Evolutionary conservation across 2,888 invertebrate genomes (phyloP).

Genomic region (Epinotia bilunana): DNA sequence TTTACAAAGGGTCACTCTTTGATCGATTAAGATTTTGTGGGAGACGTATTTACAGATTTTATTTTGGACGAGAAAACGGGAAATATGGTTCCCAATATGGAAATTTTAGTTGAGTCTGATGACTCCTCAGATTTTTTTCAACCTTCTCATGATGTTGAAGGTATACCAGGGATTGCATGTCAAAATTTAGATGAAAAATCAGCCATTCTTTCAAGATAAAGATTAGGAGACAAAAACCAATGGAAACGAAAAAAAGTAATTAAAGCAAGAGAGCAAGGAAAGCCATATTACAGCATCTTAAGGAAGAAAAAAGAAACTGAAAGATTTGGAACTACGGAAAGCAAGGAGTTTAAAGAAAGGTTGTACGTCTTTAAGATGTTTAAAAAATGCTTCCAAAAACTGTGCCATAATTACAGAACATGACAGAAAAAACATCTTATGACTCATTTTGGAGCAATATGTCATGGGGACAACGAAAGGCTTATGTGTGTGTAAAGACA

Average conservation of each 20-base stretch:
- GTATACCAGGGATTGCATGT: slow-evolving; percentile 19
- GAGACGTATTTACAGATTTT: slow-evolving; percentile 26
- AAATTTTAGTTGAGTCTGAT: slow-evolving; percentile 1
- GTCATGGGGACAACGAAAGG: slow-evolving; percentile 22
- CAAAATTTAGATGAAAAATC: slow-evolving; percentile 24
- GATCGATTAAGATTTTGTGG: slow-evolving; percentile 14
- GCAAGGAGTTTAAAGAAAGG: slow-evolving; percentile 16
- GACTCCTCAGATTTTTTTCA: slow-evolving; percentile 17
- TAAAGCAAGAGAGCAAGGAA: slow-evolving; percentile 22
- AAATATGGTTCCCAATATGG: slow-evolving; percentile 20
- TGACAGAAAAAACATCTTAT: slow-evolving; percentile 13
- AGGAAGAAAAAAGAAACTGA: slow-evolving; percentile 25
- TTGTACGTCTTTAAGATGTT: slow-evolving; percentile 20
- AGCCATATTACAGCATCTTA: slow-evolving; percentile 15
- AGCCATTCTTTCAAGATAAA: slow-evolving; percentile 20
- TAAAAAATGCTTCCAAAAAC: slow-evolving; percentile 14
- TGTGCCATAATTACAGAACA: slow-evolving; percentile 17
- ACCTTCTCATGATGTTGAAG: slow-evolving; percentile 16
- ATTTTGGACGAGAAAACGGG: slow-evolving; percentile 23
- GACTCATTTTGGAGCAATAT: slow-evolving; percentile 23
- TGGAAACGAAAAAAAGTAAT: slow-evolving; percentile 26
- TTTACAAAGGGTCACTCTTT: no score
- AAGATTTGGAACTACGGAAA: slow-evolving; percentile 23
- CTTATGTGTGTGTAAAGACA: slow-evolving; percentile 22
- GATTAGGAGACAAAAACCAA: slow-evolving; percentile 17